Evolutionary conservation across 1,140 invertebrate species (phyloP), one percentile per base, ranked within the genome.

Genomic region (Ephestia elutella): DNA sequence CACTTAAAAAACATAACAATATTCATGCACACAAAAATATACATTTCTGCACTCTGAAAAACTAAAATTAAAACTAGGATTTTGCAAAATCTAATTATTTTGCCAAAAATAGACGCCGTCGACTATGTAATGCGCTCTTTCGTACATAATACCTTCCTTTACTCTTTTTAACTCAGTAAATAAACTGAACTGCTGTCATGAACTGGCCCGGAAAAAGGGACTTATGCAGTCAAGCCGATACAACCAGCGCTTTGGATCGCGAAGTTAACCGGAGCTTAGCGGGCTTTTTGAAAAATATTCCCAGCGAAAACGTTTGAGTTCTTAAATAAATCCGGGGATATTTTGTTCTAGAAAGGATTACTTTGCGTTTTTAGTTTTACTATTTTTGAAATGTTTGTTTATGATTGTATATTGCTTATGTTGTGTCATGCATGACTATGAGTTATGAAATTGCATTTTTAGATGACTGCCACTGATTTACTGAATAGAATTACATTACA

Each of bases 241-340:
- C 38, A 44, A 44, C 38, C 38, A 15, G 38, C 38, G n/a, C 38
- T 44, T 44, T 44, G 38, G 38, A 44, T 44, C 38, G 38, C 38
- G n/a, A 44, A 44, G 38, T 44, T 44, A 44, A 44, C 38, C 38
- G 38, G 38, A 17, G 38, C 38, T 44, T 44, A 44, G 38, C 38
- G 13, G 15, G 38, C 38, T 44, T 44, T 44, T 15, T 44, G 38
- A 9, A 44, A 44, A 44, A 44, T 44, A 44, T 44, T 15, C n/a
- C 38, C 38, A 44, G n/a, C 38, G 15, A 44, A 44, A 44, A 44
- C 38, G 38, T 15, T n/a, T 15, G 38, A 15, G 13, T n/a, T 44
- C 38, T 15, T 44, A 44, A 44, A 44, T 15, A 44, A 44, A 15
- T 15, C 38, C 38, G 10, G 38, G 13, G 38, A 44, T 44, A 44